phyloP scores from a whole-genome alignment of 2,888 invertebrate species.

The Leucophenga maculata region DNA sequence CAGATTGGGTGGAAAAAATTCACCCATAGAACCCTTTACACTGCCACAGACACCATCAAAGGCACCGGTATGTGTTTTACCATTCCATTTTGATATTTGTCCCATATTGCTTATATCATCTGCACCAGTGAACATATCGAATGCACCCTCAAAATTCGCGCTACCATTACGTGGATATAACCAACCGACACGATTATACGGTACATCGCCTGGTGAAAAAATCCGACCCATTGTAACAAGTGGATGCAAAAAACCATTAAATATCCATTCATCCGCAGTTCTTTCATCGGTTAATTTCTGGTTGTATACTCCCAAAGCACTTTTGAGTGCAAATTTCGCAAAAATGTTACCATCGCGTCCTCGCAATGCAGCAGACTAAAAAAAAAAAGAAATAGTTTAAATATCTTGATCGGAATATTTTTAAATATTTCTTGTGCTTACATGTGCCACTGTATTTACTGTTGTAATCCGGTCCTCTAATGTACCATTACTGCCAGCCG shows the following conservation, averaged over 20 bases:
- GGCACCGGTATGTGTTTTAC: slow-evolving; percentile 74
- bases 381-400: neutral
- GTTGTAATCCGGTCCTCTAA: slow-evolving; percentile 81
- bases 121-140: slow-evolving; percentile 83
- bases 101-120: slow-evolving; percentile 78
- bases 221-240: slow-evolving; percentile 78
- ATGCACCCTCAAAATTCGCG: slow-evolving; percentile 80
- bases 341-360: slow-evolving; percentile 75
- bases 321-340: slow-evolving; percentile 75
- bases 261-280: slow-evolving; percentile 80
- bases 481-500: slow-evolving; percentile 78
- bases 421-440: slow-evolving; percentile 72
- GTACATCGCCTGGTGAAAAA: slow-evolving; percentile 74
- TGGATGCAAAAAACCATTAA: slow-evolving; percentile 84
- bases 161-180: slow-evolving; percentile 88
- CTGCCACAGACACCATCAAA: slow-evolving; percentile 75
- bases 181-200: slow-evolving; percentile 86
- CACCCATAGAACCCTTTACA: slow-evolving; percentile 84
- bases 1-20: slow-evolving; percentile 82
- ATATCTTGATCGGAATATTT: neutral
- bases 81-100: slow-evolving; percentile 82
- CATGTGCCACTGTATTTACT: slow-evolving; percentile 84
- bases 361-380: slow-evolving; percentile 71
- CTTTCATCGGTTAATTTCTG: slow-evolving; percentile 76
- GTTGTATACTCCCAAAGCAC: slow-evolving; percentile 74